A percentile compares a stretch with the other conserved stretches of the same genome.
phyloP scores from a whole-genome alignment of 2,113 vertebrate species.

The Columbina picui region DNA sequence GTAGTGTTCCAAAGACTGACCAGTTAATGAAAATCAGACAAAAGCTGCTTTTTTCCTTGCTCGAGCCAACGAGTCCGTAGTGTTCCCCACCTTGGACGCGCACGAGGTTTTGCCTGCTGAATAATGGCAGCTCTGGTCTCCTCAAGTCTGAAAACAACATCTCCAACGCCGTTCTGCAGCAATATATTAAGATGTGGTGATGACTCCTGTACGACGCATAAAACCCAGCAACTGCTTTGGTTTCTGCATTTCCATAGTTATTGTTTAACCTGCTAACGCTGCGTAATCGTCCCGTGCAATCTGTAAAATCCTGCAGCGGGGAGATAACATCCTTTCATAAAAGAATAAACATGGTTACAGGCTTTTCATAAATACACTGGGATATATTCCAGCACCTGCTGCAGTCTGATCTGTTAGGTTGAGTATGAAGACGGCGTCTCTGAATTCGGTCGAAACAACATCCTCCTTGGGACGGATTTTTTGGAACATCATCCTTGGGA shows the following conservation, averaged over 20 bases:
- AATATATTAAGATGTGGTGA: not conserved
- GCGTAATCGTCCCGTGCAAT: not conserved
- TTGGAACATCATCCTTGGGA: not conserved
- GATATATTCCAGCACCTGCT: not conserved
- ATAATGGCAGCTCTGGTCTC: not conserved
- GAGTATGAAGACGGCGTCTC: not conserved
- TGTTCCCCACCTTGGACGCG: not conserved
- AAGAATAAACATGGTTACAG: not conserved
- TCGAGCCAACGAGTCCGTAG: not conserved
- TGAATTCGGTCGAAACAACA: not conserved
- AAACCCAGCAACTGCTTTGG: not conserved
- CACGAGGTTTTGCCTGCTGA: not conserved
- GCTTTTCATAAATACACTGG: not conserved
- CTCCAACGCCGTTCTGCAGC: not conserved
- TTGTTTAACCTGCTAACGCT: not conserved
- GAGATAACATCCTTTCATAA: constrained; percentile 13
- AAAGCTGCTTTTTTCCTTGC: not conserved
- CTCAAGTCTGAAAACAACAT: not conserved
- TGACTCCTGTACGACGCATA: not conserved
- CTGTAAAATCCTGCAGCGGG: not conserved
- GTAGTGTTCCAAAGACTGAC: not conserved
- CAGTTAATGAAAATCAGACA: not conserved
- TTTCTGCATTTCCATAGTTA: constrained; percentile 30
- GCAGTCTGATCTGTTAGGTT: not conserved
- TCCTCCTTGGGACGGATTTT: not conserved